Evolutionary conservation across 2,888 invertebrate species (phyloP).

Genomic region (Epirrhoe tristata): DNA sequence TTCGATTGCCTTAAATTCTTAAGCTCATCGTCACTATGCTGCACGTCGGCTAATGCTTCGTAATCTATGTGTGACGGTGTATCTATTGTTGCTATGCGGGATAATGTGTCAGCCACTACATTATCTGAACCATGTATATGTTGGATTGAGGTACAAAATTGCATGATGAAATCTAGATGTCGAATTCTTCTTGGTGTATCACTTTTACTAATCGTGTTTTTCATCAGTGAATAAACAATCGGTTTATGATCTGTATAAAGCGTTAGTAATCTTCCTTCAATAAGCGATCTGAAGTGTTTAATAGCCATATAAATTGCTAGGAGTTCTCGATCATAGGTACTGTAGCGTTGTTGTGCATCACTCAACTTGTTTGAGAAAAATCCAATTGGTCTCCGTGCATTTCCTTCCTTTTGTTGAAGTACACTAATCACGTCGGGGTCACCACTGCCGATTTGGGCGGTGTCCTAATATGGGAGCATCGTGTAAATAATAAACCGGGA

Average conservation of each 20-base stretch:
- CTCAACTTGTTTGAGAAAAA: background rate
- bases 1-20: background rate
- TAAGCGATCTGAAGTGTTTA: background rate
- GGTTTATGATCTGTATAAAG: background rate
- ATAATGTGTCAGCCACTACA: slow-evolving; percentile 10
- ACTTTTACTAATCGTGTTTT: background rate
- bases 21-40: background rate
- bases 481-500: no score
- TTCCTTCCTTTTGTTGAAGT: background rate
- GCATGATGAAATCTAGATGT: slow-evolving; percentile 1
- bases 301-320: background rate
- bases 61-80: background rate
- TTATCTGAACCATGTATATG: slow-evolving; percentile 1
- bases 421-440: no score
- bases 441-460: no score
- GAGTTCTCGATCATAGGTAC: background rate
- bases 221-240: background rate
- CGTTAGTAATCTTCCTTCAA: background rate
- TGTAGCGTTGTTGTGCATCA: background rate
- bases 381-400: background rate
- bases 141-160: slow-evolving; percentile 1
- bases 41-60: background rate
- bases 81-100: background rate
- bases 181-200: slow-evolving; percentile 2
- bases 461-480: no score